Evolutionary conservation across 2,888 invertebrate species (phyloP).

Genomic region (Epicampocera succincta): DNA sequence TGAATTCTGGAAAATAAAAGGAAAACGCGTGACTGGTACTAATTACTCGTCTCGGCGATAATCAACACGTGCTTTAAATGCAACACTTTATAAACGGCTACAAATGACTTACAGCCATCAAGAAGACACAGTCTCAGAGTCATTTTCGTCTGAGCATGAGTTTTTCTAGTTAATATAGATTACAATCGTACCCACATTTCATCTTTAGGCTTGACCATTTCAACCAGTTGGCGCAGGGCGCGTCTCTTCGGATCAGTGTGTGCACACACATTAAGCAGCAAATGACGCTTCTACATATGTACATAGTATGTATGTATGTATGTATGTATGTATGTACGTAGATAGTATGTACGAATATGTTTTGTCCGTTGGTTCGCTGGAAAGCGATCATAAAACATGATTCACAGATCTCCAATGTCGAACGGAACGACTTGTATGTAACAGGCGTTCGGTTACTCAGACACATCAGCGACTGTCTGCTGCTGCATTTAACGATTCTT

Average conservation of each 20-base stretch:
- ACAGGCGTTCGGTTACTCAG: slow-evolving; percentile 51
- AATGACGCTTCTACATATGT: background rate
- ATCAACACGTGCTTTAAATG: slow-evolving; percentile 67
- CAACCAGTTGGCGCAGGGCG: slow-evolving; percentile 26
- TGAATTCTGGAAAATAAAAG: slow-evolving; percentile 46
- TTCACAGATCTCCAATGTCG: slow-evolving; percentile 62
- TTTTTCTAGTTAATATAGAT: slow-evolving; percentile 77
- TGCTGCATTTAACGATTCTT: slow-evolving; percentile 58
- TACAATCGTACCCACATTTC: slow-evolving; percentile 73
- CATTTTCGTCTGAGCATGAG: slow-evolving; percentile 43
- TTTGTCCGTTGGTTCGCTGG: slow-evolving; percentile 9
- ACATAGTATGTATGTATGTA: too few species aligned
- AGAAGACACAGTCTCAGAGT: slow-evolving; percentile 55
- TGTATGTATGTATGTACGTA: too few species aligned
- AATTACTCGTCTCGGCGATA: slow-evolving; percentile 73
- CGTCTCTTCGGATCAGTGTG: slow-evolving; percentile 3
- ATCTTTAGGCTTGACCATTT: slow-evolving; percentile 38
- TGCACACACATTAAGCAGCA: slow-evolving; percentile 47
- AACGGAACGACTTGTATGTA: slow-evolving; percentile 62
- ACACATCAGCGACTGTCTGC: slow-evolving; percentile 16
- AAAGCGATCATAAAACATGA: slow-evolving; percentile 57
- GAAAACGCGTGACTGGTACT: slow-evolving; percentile 78
- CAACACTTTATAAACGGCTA: slow-evolving; percentile 52
- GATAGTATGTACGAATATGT: too few species aligned
- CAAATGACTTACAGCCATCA: slow-evolving; percentile 45